Conservation (phyloP, 2,888 invertebrate genomes). For the Congeria kusceri region DNA sequence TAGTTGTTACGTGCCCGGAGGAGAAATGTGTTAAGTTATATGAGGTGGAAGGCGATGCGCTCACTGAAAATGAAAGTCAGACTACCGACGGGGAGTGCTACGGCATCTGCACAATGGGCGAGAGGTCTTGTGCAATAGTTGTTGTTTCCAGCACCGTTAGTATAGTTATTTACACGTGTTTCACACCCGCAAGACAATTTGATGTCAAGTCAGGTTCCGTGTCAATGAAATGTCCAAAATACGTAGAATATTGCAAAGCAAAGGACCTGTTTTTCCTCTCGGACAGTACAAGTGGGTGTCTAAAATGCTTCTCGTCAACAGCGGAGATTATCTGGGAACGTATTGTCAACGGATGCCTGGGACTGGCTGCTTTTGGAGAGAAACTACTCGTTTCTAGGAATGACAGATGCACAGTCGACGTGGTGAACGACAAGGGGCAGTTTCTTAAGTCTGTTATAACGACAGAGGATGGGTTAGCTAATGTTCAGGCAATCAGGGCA, state of each 20-base stretch:
- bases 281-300: conserved; percentile 24
- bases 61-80: conserved; percentile 22
- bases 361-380: conserved; percentile 30
- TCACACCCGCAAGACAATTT: background rate
- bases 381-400: conserved; percentile 40
- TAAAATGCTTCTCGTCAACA: conserved; percentile 30
- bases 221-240: conserved; percentile 22
- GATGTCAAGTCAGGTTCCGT: conserved; percentile 17
- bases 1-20: conserved; percentile 44
- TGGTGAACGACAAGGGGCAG: conserved; percentile 40
- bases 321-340: conserved; percentile 54
- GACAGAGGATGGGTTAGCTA: conserved; percentile 34
- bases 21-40: conserved; percentile 33
- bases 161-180: conserved; percentile 9
- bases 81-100: conserved; percentile 38
- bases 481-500: conserved; percentile 17
- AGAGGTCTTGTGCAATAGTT: conserved; percentile 24
- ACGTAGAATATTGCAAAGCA: conserved; percentile 18
- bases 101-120: conserved; percentile 35
- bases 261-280: conserved; percentile 29
- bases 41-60: conserved; percentile 16
- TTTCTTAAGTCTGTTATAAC: conserved; percentile 50
- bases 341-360: conserved; percentile 28
- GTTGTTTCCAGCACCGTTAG: conserved; percentile 10
- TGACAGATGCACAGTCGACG: conserved; percentile 46